Evolutionary conservation across 2,888 invertebrate genomes (phyloP).

Genomic region (Hermodice carunculata): DNA sequence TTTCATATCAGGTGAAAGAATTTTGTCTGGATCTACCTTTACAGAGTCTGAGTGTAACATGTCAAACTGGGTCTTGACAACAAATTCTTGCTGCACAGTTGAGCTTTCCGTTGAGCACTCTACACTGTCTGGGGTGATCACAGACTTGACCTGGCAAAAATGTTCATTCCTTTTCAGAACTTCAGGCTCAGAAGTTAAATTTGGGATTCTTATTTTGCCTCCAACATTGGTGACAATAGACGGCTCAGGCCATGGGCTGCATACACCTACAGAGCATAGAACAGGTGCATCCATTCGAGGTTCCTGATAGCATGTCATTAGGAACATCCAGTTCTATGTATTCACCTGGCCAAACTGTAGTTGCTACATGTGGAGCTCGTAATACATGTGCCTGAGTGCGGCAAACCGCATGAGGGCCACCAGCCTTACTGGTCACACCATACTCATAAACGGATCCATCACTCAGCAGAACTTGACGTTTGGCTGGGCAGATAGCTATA

Average conservation of each 20-base stretch:
- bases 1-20: too few species aligned
- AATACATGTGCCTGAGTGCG: neutral
- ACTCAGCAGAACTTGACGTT: conserved; percentile 23
- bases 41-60: neutral
- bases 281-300: neutral
- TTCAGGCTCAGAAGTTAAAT: too few species aligned
- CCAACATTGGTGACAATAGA: too few species aligned
- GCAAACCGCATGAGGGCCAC: neutral
- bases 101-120: too few species aligned
- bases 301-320: neutral
- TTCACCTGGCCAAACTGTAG: neutral
- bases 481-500: conserved; percentile 38
- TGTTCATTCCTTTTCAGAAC: too few species aligned
- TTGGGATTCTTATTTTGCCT: too few species aligned
- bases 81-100: too few species aligned
- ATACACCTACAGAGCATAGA: too few species aligned
- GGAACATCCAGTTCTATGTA: neutral
- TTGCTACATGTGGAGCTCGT: neutral
- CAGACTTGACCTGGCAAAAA: too few species aligned
- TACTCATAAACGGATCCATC: neutral
- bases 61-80: neutral
- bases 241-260: too few species aligned
- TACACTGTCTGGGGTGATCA: too few species aligned
- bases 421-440: neutral
- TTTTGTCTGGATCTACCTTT: neutral